These are phyloP conservation scores for Protomyctophum bolini DNA, from an alignment of 2,113 vertebrate species.

Conservation along the genomic window DNA sequence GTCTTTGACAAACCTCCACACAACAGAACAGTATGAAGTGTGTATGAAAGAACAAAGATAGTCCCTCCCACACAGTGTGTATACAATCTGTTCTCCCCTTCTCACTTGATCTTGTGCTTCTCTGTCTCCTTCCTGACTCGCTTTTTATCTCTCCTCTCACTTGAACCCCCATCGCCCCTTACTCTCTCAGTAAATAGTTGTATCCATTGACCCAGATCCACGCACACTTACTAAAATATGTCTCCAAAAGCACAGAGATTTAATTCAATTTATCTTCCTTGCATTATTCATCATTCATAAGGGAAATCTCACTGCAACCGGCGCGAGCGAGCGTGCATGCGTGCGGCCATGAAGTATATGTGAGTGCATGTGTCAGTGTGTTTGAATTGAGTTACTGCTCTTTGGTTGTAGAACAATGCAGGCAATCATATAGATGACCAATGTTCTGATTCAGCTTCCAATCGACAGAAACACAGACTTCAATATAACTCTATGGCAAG, in stretches of 20 bases:
- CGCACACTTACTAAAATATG: constrained; percentile 47
- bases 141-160: background rate
- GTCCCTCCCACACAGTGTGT: no score
- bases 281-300: constrained; percentile 66
- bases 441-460: no score
- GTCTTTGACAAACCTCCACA: constrained; percentile 19
- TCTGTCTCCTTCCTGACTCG: background rate
- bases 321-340: background rate
- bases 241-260: constrained; percentile 30
- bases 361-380: no score
- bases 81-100: background rate
- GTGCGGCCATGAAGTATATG: background rate
- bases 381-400: no score
- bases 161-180: background rate
- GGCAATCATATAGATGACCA: no score
- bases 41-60: no score
- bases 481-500: no score
- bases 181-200: constrained; percentile 36
- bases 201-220: constrained; percentile 31
- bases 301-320: constrained; percentile 2
- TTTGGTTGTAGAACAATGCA: no score
- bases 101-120: background rate
- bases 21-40: no score
- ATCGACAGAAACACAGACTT: no score
- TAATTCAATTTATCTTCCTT: constrained; percentile 52